Percentiles rank a stretch among this genome's conserved stretches.
Evolutionary conservation across 1,140 invertebrate species (phyloP).

Genomic region (Archivesica marissinica): DNA sequence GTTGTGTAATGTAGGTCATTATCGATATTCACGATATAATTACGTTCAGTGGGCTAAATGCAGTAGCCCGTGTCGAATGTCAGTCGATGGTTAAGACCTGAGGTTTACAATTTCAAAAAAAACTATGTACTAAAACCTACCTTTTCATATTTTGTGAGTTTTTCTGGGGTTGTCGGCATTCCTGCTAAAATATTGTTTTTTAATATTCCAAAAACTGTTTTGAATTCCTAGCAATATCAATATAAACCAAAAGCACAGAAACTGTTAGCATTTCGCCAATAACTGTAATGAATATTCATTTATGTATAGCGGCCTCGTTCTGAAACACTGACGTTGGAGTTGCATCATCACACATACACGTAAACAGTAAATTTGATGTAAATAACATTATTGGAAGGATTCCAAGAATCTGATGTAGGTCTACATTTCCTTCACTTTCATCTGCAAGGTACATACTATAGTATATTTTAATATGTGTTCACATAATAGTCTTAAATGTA

Average conservation of each 20-base stretch:
- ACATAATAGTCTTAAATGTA: too few relatives aligned
- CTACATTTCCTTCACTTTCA: too few relatives aligned
- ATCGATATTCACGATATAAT: too few relatives aligned
- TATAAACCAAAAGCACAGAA: not conserved
- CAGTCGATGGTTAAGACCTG: not conserved
- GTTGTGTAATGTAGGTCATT: too few relatives aligned
- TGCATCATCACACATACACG: conserved; percentile 49
- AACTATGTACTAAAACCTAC: conserved; percentile 50
- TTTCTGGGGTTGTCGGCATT: conserved; percentile 73
- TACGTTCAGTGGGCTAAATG: too few relatives aligned
- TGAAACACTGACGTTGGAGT: conserved; percentile 40
- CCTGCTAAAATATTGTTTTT: not conserved
- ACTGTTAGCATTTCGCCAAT: not conserved
- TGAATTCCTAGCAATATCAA: conserved; percentile 7
- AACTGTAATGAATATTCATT: conserved; percentile 29
- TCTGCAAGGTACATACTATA: too few relatives aligned
- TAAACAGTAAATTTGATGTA: too few relatives aligned
- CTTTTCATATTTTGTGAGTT: conserved; percentile 75
- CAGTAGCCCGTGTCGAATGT: not conserved
- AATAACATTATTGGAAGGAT: too few relatives aligned
- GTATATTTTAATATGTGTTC: too few relatives aligned
- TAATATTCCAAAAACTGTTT: not conserved
- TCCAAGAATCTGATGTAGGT: too few relatives aligned
- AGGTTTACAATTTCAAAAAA: conserved; percentile 20
- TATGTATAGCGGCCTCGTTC: conserved; percentile 11